Evolutionary conservation across 2,797 vertebrate genomes (phyloP).

Genomic region (Numenius phaeopus): DNA sequence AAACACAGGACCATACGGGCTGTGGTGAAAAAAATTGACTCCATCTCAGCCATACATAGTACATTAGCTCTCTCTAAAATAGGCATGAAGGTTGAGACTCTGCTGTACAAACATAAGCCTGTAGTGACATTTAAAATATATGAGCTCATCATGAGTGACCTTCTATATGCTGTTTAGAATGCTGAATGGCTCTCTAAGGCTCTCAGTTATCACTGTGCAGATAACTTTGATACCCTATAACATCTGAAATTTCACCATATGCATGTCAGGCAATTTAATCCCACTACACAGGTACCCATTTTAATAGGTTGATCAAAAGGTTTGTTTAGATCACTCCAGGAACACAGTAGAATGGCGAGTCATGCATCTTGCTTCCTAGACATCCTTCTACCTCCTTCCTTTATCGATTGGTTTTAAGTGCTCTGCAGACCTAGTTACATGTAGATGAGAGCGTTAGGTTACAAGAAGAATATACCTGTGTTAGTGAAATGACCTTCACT

Average conservation of each 20-base stretch:
- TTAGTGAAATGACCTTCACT: slow-evolving; percentile 42
- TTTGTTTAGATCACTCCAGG: neutral
- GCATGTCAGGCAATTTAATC: neutral
- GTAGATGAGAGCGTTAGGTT: neutral
- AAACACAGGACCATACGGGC: neutral
- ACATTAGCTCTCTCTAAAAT: neutral
- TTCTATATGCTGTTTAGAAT: neutral
- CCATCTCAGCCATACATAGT: neutral
- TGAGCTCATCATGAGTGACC: neutral
- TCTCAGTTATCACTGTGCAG: neutral
- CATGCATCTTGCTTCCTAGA: neutral
- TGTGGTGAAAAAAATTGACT: neutral
- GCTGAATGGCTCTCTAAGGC: neutral
- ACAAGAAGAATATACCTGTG: neutral
- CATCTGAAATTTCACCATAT: neutral
- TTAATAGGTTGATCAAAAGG: neutral
- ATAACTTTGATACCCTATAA: neutral
- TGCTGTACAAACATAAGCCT: neutral
- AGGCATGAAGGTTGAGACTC: neutral
- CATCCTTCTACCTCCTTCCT: neutral
- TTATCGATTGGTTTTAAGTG: accelerated
- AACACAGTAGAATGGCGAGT: neutral
- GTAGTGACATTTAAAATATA: neutral
- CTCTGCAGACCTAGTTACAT: neutral
- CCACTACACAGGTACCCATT: neutral